Conservation (phyloP, 2,797 vertebrate species). For the Cynopterus sphinx region DNA sequence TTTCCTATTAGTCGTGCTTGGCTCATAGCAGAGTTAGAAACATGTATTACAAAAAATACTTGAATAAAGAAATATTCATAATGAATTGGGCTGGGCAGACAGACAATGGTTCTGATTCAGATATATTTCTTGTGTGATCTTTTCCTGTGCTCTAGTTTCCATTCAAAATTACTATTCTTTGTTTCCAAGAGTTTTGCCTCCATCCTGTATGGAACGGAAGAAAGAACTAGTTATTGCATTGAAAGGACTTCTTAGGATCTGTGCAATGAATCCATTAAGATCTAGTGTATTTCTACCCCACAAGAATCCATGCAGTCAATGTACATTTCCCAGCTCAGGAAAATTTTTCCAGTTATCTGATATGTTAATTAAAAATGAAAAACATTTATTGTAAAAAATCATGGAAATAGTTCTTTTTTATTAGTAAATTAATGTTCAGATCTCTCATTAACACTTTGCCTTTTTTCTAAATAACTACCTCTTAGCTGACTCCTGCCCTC, state of each 20-base stretch:
- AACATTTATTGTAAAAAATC: neutral
- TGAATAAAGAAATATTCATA: neutral
- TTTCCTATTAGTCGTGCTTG: neutral
- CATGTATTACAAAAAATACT: neutral
- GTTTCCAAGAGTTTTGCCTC: neutral
- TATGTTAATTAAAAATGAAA: neutral
- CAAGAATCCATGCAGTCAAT: neutral
- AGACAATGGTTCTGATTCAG: neutral
- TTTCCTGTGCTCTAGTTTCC: neutral
- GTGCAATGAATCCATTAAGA: neutral
- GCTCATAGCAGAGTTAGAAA: neutral
- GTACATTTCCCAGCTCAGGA: neutral
- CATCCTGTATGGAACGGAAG: neutral
- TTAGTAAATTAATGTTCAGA: neutral
- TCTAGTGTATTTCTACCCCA: neutral
- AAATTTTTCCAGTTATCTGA: neutral
- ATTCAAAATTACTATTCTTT: neutral
- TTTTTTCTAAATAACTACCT: neutral
- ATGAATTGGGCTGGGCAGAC: neutral
- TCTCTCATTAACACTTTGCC: neutral
- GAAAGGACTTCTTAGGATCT: neutral
- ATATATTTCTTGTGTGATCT: neutral
- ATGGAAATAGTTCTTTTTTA: neutral
- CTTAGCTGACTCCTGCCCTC: neutral
- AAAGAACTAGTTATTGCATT: neutral